Conservation (phyloP, 2,797 vertebrate genomes). For the Enteromius radiatus region DNA sequence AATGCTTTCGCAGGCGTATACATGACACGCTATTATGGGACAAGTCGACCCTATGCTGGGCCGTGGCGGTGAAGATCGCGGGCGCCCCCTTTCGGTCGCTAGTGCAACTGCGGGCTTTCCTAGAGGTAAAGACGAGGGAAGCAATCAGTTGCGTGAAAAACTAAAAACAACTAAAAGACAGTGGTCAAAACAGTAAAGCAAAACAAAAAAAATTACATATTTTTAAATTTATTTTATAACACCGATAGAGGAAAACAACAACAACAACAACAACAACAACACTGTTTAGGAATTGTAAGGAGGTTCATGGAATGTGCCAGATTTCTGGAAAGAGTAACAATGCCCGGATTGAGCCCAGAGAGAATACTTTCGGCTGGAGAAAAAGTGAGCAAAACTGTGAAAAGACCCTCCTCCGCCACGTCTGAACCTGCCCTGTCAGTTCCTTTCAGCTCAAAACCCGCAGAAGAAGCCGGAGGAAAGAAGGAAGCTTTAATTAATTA, state of each 20-base stretch:
- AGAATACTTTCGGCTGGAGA: constrained; percentile 13
- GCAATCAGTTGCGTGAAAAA: constrained; percentile 25
- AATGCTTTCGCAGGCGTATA: neutral
- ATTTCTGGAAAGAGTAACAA: constrained; percentile 48
- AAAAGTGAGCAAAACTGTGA: constrained; percentile 29
- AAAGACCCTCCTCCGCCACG: constrained; percentile 63
- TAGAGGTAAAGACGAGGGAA: constrained; percentile 33
- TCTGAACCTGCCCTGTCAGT: constrained; percentile 48
- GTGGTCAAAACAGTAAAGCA: neutral
- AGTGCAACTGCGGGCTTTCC: constrained; percentile 67
- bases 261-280: neutral
- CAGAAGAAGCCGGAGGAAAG: constrained; percentile 43
- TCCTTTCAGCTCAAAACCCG: neutral
- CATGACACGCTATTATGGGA: neutral
- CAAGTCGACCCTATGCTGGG: neutral
- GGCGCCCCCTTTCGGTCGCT: constrained; percentile 74
- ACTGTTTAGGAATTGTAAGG: neutral
- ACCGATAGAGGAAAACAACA: neutral
- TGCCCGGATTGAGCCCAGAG: neutral
- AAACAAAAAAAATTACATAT: no score
- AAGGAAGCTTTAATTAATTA: constrained; percentile 52
- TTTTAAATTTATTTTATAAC: neutral
- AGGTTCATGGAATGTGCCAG: constrained; percentile 37
- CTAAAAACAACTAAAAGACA: constrained; percentile 26
- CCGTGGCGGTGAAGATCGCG: constrained; percentile 69